These are phyloP conservation scores for Drosophila novamexicana DNA, from an alignment of 1,140 invertebrate genomes.

Conservation along the genomic window DNA sequence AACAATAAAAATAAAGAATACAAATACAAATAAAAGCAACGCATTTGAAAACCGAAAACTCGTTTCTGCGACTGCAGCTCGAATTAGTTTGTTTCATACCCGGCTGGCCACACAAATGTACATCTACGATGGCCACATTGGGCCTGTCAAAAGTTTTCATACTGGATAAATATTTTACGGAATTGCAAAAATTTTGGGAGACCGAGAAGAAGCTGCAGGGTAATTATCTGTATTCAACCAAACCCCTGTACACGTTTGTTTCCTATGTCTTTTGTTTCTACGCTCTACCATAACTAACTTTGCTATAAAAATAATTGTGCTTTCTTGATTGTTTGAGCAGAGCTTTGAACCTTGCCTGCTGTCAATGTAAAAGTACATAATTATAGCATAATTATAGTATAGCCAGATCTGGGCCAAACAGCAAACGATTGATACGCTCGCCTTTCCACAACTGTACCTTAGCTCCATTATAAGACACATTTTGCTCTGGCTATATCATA, in stretches of 20 bases:
- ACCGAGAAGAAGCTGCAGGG: conserved; percentile 98
- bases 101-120: conserved; percentile 75
- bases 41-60: conserved; percentile 59
- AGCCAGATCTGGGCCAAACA: too few relatives aligned
- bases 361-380: too few relatives aligned
- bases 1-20: neutral
- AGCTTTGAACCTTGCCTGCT: too few relatives aligned
- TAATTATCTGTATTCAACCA: conserved; percentile 84
- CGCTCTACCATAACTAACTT: neutral
- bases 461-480: too few relatives aligned
- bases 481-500: too few relatives aligned
- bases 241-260: conserved; percentile 40
- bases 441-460: too few relatives aligned
- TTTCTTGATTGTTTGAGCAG: too few relatives aligned
- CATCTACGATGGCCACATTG: conserved; percentile 89
- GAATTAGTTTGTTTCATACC: conserved; percentile 43
- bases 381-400: too few relatives aligned
- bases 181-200: conserved; percentile 98
- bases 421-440: too few relatives aligned
- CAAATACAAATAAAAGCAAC: conserved; percentile 19
- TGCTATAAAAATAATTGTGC: too few relatives aligned
- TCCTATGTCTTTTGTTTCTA: conserved; percentile 50
- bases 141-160: conserved; percentile 98
- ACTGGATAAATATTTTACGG: conserved; percentile 98
- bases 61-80: conserved; percentile 42